These are phyloP conservation scores for Climacteris rufus DNA, from an alignment of 2,113 vertebrate species.

Conservation along the genomic window DNA sequence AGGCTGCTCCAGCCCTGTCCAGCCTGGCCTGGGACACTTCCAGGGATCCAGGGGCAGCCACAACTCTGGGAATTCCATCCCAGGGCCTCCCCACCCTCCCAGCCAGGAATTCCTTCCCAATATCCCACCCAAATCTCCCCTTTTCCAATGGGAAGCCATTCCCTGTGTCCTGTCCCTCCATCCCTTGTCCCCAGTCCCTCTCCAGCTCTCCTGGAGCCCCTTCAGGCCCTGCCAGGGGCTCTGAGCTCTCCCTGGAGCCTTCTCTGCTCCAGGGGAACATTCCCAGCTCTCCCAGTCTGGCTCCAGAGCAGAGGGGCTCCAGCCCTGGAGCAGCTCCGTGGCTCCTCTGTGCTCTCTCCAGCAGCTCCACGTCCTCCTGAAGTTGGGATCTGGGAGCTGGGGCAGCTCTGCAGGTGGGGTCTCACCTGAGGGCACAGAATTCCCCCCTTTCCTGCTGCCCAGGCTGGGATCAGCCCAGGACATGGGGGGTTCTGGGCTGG, in stretches of 20 bases:
- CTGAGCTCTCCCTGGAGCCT: not conserved
- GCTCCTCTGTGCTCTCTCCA: not conserved
- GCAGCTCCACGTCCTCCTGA: not conserved
- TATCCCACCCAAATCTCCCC: not conserved
- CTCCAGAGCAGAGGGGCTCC: not conserved
- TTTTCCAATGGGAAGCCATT: not conserved
- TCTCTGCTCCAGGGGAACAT: not conserved
- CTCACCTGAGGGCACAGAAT: not conserved
- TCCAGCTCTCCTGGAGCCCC: not conserved
- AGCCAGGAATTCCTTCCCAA: not conserved
- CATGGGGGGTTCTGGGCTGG: accelerated
- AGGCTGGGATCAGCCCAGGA: not conserved
- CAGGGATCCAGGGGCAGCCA: not conserved
- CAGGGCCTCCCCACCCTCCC: not conserved
- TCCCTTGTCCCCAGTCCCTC: not conserved
- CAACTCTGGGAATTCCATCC: not conserved
- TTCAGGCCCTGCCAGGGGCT: not conserved
- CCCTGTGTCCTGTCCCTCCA: not conserved
- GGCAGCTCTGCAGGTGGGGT: not conserved
- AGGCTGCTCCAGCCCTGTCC: not conserved
- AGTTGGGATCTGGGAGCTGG: not conserved
- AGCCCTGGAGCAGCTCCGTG: not conserved
- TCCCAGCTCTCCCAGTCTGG: not conserved
- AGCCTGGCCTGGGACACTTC: not conserved
- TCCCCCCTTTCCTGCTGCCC: not conserved